These are phyloP conservation scores for Halcyon badia DNA, from an alignment of 2,797 vertebrate species.

Conservation along the genomic window DNA sequence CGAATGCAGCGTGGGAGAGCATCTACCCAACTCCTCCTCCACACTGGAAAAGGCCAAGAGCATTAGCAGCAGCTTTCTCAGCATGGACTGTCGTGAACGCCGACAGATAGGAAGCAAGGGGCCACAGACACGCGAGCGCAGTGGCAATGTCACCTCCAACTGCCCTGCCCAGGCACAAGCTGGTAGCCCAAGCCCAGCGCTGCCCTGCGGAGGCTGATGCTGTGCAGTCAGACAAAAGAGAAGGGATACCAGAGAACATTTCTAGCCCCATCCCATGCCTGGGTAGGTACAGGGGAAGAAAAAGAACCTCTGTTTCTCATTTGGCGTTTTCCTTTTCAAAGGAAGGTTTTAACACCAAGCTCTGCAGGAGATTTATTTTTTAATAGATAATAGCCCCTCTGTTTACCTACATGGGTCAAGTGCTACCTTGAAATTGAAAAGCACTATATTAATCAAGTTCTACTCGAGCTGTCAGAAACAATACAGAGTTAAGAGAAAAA, in stretches of 20 bases:
- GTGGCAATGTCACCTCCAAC: background rate
- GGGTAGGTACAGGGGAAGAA: background rate
- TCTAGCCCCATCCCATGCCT: background rate
- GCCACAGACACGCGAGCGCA: background rate
- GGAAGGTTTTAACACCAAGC: conserved; percentile 49
- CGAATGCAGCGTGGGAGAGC: background rate
- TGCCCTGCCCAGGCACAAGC: background rate
- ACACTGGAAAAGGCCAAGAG: background rate
- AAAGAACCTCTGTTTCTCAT: conserved; percentile 27
- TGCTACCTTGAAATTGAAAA: conserved; percentile 68
- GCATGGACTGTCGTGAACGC: background rate
- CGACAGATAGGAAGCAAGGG: background rate
- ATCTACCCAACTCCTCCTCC: background rate
- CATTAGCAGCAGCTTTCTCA: background rate
- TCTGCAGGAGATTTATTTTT: conserved; percentile 62
- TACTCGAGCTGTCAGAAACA: conserved; percentile 58
- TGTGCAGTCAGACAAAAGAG: background rate
- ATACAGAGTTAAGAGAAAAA: conserved; percentile 53
- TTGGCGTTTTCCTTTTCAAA: conserved; percentile 28
- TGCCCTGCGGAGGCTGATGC: background rate
- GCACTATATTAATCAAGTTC: conserved; percentile 60
- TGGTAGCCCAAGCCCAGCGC: background rate
- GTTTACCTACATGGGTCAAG: conserved; percentile 69
- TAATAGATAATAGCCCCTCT: conserved; percentile 61
- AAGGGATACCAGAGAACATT: background rate